phyloP scores from a whole-genome alignment of 2,797 vertebrate species.

The Sylvia borin region DNA sequence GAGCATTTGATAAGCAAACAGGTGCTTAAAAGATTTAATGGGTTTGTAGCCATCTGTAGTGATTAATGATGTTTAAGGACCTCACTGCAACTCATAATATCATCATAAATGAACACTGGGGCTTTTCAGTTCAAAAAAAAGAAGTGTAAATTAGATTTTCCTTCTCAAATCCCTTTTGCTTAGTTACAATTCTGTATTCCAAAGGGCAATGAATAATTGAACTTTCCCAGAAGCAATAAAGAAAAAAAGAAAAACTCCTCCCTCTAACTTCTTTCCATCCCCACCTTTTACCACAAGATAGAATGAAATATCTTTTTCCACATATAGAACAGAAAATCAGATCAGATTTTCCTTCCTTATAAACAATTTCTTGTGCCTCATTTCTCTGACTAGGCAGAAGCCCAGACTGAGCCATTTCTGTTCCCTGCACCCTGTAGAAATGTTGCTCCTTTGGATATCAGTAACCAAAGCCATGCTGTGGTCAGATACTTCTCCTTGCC shows the following conservation, averaged over 20 bases:
- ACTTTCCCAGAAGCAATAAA: neutral
- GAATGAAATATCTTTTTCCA: neutral
- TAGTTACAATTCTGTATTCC: neutral
- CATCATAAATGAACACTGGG: neutral
- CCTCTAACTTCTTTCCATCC: neutral
- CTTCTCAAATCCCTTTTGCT: neutral
- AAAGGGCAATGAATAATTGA: neutral
- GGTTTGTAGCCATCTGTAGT: slow-evolving; percentile 42
- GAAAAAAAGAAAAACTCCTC: neutral
- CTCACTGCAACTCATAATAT: neutral
- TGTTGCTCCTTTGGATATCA: neutral
- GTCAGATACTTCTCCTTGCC: neutral
- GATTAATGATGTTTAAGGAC: slow-evolving; percentile 53
- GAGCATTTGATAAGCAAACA: slow-evolving; percentile 43
- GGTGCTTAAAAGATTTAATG: slow-evolving; percentile 38
- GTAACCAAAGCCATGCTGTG: neutral
- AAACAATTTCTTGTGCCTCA: neutral
- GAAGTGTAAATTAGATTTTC: neutral
- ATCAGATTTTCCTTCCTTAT: neutral
- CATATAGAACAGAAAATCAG: neutral
- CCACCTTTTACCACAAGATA: neutral
- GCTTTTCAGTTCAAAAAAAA: neutral
- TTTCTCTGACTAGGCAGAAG: neutral
- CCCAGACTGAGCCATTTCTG: neutral
- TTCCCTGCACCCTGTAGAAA: neutral